Evolutionary conservation across 2,888 invertebrate species (phyloP), one percentile per base, ranked within the genome.

Genomic region (Xanthia togata): DNA sequence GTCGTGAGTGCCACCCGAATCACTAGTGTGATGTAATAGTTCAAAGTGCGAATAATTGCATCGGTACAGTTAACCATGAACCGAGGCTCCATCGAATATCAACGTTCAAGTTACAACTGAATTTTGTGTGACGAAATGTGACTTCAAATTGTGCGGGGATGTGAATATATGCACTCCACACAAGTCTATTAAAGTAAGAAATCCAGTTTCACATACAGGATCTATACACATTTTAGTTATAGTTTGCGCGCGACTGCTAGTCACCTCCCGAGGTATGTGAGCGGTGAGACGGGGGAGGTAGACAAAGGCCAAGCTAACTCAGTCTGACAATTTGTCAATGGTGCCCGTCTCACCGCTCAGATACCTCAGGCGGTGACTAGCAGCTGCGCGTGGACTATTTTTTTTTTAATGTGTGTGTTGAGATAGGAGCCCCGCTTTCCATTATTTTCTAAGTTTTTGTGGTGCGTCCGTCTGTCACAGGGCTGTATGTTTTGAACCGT

Each of bases 1-100:
- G 41, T 17, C 12, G 53, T 67, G 53, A 65, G 53, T 70, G 55
- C 63, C 17, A 12, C 1, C 23, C 38, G 26, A 76, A 69, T 62
- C 81, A 70, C 70, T 72, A 84, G 64, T 41, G 81, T 50, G 59
- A 76, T 62, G 64, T 41, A 47, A 47, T 60, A n/a, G 53, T 6
- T 50, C 73, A 65, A 76, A 59, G 53, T 59, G 55, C 35, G 70
- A 59, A 76, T 81, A 70, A 82, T 84, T 76, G 76, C 50, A 35
- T 59, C n/a, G 59, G 65, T 67, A 78, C 82, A 70, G 70, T 70
- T 31, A 47, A 47, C 62, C n/a, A n/a, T 23, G 14, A 17, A 12
- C 17, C 6, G 17, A 26, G 23, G 26, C 69, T 44, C n/a, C n/a
- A 38, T 23, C 5, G 38, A 47, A 67, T 47, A 35, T 41, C 35